Evolutionary conservation across 2,888 invertebrate genomes (phyloP).

Genomic region (Ametastegia equiseti): DNA sequence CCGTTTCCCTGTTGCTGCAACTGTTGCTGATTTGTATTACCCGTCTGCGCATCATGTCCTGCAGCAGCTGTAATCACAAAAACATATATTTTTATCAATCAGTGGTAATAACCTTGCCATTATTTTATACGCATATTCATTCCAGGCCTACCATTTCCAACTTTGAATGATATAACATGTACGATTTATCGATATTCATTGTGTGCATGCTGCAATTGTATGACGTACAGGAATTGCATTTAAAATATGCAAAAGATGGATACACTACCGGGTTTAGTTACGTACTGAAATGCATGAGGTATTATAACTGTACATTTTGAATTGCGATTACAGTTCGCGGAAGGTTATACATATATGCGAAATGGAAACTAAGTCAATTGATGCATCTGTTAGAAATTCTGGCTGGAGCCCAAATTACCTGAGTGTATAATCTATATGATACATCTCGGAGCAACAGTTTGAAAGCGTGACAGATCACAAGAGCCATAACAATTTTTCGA

Average conservation of each 20-base stretch:
- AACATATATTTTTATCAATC: background rate
- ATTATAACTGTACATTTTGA: too few relatives aligned
- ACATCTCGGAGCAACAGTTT: slow-evolving; percentile 5
- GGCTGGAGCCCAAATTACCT: background rate
- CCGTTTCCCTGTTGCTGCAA: slow-evolving; percentile 56
- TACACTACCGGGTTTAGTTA: too few relatives aligned
- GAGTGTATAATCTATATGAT: background rate
- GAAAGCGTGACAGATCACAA: background rate
- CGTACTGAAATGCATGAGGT: too few relatives aligned
- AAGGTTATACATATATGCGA: background rate
- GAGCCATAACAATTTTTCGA: background rate
- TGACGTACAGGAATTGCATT: too few relatives aligned
- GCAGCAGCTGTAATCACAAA: slow-evolving; percentile 64
- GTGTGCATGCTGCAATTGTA: background rate
- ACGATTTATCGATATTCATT: background rate
- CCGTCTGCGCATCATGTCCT: slow-evolving; percentile 70
- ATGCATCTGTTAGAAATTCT: background rate
- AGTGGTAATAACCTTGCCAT: background rate
- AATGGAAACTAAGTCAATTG: background rate
- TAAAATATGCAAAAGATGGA: too few relatives aligned
- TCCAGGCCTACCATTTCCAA: background rate
- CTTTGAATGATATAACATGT: background rate
- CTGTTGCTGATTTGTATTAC: slow-evolving; percentile 64
- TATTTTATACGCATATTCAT: background rate
- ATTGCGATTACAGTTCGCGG: too few relatives aligned